Conservation (phyloP, 37 sponge, comb jelly and placozoan genomes). For the Beroe forskalii region DNA sequence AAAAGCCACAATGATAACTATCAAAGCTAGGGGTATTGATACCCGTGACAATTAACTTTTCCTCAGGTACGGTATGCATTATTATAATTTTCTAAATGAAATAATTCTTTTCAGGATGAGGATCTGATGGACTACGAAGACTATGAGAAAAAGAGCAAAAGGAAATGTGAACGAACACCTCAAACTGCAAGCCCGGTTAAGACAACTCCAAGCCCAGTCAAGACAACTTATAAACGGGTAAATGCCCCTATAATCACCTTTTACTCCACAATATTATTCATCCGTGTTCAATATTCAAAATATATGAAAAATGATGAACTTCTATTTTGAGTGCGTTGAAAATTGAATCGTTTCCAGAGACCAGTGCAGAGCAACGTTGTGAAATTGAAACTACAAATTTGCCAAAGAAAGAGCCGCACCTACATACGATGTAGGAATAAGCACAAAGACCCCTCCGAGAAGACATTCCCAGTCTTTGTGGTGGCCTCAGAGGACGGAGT, state of each 20-base stretch:
- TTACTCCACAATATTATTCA: too few relatives aligned
- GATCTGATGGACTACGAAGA: not conserved
- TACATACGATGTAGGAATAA: not conserved
- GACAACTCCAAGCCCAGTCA: not conserved
- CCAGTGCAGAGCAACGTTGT: conserved; percentile 10
- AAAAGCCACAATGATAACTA: too few relatives aligned
- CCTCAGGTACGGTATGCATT: too few relatives aligned
- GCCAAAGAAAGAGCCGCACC: not conserved
- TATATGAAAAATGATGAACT: too few relatives aligned
- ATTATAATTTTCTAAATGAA: too few relatives aligned
- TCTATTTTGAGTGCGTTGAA: too few relatives aligned
- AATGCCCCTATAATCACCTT: too few relatives aligned
- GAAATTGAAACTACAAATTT: not conserved
- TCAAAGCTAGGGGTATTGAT: too few relatives aligned
- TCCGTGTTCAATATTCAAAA: too few relatives aligned
- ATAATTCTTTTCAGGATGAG: not conserved
- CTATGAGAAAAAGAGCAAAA: not conserved
- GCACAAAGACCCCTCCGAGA: conserved; percentile 10
- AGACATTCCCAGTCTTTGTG: conserved; percentile 10
- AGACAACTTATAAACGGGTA: too few relatives aligned
- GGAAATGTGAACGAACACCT: conserved; percentile 14
- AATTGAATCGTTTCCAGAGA: too few relatives aligned
- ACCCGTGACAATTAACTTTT: too few relatives aligned
- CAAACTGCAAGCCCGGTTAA: not conserved
- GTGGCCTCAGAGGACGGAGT: conserved; percentile 4